phyloP scores from a whole-genome alignment of 2,797 vertebrate species.

The Tiaroga cobitis region DNA sequence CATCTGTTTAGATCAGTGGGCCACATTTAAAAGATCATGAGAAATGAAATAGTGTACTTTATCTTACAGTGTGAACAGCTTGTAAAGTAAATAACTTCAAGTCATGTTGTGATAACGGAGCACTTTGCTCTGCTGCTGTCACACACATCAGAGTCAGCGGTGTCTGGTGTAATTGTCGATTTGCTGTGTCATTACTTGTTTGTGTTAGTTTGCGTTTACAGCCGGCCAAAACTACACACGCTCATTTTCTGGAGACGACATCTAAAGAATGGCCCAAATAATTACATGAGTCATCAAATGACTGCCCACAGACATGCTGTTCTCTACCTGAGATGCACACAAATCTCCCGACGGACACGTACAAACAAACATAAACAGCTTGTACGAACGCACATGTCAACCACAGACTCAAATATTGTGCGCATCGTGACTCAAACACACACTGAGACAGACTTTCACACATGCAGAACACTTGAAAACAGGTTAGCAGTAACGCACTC shows the following conservation, averaged over 20 bases:
- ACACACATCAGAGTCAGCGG: background rate
- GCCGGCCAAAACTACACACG: conserved; percentile 39
- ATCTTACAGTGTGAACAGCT: background rate
- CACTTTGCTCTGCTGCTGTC: background rate
- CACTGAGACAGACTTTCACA: conserved; percentile 31
- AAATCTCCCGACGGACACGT: background rate
- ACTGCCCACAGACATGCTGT: conserved; percentile 50
- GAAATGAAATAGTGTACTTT: background rate
- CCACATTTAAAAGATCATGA: background rate
- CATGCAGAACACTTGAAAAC: conserved; percentile 26
- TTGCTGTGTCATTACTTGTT: conserved; percentile 58
- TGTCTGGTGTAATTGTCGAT: conserved; percentile 54
- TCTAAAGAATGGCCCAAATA: conserved; percentile 64
- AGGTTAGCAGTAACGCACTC: conserved; percentile 45
- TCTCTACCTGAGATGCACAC: conserved; percentile 62
- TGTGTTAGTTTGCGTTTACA: conserved; percentile 49
- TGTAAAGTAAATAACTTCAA: background rate
- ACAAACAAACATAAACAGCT: conserved; percentile 27
- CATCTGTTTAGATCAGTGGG: conserved; percentile 23
- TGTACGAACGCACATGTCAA: background rate
- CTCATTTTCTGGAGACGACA: conserved; percentile 51
- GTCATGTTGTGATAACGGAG: background rate
- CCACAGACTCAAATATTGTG: background rate
- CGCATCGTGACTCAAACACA: conserved; percentile 48
- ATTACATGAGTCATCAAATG: conserved; percentile 67